Percentiles rank a stretch among this genome's conserved stretches.
Evolutionary conservation across 64 coral and sea anemone species (phyloP).

Genomic region (Catalaphyllia jardinei): DNA sequence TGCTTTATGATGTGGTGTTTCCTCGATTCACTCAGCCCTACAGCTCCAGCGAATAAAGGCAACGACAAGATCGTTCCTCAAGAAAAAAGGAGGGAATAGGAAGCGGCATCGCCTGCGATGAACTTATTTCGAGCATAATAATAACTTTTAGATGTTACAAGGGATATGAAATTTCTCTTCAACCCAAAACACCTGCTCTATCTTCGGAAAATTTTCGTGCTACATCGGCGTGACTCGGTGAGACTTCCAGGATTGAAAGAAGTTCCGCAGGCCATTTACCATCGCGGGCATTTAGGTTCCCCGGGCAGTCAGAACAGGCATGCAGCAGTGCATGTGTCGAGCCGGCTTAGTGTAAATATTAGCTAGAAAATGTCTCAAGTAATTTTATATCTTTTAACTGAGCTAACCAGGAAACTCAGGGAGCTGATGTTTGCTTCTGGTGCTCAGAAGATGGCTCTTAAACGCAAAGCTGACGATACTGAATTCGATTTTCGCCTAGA

Average conservation of each 20-base stretch:
- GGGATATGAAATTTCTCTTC: no score
- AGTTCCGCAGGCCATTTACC: neutral
- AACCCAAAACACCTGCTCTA: neutral
- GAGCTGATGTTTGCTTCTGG: constrained; percentile 48
- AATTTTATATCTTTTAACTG: constrained; percentile 71
- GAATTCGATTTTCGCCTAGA: constrained; percentile 3
- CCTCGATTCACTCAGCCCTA: no score
- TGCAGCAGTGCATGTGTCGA: neutral
- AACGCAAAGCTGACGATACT: constrained; percentile 49
- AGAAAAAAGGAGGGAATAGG: no score
- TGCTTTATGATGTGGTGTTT: no score
- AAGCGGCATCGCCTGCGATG: no score
- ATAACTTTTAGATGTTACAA: no score
- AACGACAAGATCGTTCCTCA: no score
- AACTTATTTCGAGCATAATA: no score
- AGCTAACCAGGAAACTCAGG: constrained; percentile 66
- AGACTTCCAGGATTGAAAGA: neutral
- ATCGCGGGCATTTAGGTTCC: neutral
- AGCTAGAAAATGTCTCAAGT: constrained; percentile 77
- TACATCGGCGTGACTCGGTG: neutral
- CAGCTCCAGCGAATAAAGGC: no score
- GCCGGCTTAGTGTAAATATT: constrained; percentile 9
- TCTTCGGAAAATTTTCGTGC: neutral
- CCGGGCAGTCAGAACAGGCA: neutral
- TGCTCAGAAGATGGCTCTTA: constrained; percentile 18